Conservation (phyloP, 1,140 invertebrate species). For the Pseudobourletiella spinata region DNA sequence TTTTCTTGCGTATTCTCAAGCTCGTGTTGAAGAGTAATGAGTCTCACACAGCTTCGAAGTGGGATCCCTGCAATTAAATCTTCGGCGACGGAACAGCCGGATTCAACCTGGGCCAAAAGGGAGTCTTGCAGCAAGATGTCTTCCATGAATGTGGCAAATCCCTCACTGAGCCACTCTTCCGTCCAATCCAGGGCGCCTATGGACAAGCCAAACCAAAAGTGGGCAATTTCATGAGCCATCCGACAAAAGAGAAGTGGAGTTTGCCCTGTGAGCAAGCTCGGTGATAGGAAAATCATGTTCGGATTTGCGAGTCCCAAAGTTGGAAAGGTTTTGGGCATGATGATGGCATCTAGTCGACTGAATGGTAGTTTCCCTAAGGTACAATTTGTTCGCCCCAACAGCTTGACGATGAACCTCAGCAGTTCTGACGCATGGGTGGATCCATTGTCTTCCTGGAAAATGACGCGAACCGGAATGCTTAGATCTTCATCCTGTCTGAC, state of each 20-base stretch:
- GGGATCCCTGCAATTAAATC: slow-evolving; percentile 24
- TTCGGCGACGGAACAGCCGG: slow-evolving; percentile 5
- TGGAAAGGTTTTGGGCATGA: slow-evolving; percentile 42
- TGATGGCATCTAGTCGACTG: slow-evolving; percentile 41
- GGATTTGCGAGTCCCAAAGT: slow-evolving; percentile 45
- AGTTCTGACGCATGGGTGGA: slow-evolving; percentile 20
- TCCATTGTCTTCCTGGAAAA: neutral
- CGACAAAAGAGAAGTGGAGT: slow-evolving; percentile 36
- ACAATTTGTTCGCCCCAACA: slow-evolving; percentile 35
- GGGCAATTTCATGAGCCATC: slow-evolving; percentile 43
- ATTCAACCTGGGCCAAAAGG: neutral
- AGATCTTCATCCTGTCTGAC: neutral
- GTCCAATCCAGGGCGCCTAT: slow-evolving; percentile 45
- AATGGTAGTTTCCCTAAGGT: slow-evolving; percentile 43
- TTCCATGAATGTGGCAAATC: slow-evolving; percentile 45
- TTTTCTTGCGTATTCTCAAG: slow-evolving; percentile 38
- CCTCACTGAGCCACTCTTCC: slow-evolving; percentile 47
- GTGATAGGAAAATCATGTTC: slow-evolving; percentile 43
- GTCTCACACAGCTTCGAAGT: slow-evolving; percentile 38
- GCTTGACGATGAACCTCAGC: slow-evolving; percentile 33
- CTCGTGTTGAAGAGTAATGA: slow-evolving; percentile 40
- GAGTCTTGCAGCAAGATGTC: slow-evolving; percentile 39
- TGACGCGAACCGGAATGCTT: neutral
- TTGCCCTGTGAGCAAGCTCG: slow-evolving; percentile 40
- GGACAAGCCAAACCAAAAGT: slow-evolving; percentile 45